These are phyloP conservation scores for Azorinus chamasolen DNA, from an alignment of 2,888 invertebrate species.

Conservation along the genomic window DNA sequence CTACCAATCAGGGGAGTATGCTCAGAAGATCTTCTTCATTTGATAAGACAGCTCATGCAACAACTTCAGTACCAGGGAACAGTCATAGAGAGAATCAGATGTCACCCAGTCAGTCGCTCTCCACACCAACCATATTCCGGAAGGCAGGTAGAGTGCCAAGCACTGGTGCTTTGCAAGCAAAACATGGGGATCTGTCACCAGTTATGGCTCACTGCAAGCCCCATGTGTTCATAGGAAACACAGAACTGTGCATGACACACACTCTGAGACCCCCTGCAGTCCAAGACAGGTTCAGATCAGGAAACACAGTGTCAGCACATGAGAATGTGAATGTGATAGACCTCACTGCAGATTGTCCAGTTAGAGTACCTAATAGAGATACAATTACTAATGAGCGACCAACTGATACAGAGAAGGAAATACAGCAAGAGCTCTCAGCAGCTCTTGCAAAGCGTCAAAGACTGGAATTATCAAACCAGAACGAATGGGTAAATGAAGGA, in stretches of 20 bases:
- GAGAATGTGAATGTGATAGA: constrained; percentile 33
- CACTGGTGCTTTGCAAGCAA: too few species aligned
- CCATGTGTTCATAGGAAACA: constrained; percentile 1
- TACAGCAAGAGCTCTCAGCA: constrained; percentile 63
- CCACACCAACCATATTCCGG: too few species aligned
- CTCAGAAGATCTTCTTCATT: too few species aligned
- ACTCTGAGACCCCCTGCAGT: background rate
- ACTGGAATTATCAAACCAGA: constrained; percentile 14
- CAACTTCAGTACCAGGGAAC: too few species aligned
- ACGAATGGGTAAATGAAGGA: too few species aligned
- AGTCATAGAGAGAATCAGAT: too few species aligned
- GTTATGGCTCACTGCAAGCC: constrained; percentile 36
- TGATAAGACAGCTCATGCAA: too few species aligned
- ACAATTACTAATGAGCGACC: background rate
- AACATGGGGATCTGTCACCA: background rate
- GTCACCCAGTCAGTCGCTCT: too few species aligned
- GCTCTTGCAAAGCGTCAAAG: constrained; percentile 61
- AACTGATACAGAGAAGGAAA: constrained; percentile 44
- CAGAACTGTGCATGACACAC: background rate
- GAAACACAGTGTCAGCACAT: background rate
- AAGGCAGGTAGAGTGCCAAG: too few species aligned
- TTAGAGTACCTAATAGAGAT: background rate
- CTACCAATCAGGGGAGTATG: background rate
- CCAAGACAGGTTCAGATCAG: background rate
- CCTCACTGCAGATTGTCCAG: constrained; percentile 25